A percentile compares a stretch with the other conserved stretches of the same genome.
Evolutionary conservation across 2,888 invertebrate species (phyloP).

Genomic region (Drosophila macrospina): DNA sequence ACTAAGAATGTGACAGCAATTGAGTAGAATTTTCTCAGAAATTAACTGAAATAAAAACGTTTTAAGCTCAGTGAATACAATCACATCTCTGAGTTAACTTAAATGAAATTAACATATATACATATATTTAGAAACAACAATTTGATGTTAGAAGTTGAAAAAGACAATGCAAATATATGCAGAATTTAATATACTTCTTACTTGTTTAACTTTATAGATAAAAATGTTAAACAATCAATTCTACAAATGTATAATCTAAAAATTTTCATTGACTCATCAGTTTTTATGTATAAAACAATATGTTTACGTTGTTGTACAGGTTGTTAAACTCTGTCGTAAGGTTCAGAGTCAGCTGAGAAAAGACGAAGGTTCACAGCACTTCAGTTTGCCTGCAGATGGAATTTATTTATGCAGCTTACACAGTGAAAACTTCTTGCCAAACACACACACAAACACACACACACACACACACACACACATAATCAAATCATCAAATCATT

Average conservation of each 20-base stretch:
- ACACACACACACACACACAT: conserved; percentile 12
- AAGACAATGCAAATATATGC: too few species aligned
- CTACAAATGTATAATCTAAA: background rate
- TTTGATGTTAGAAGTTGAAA: too few species aligned
- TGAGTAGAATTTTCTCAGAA: background rate
- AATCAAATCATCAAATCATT: conserved; percentile 62
- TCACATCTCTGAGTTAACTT: background rate
- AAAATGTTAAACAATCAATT: background rate
- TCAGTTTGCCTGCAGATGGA: conserved; percentile 21
- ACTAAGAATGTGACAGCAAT: too few species aligned
- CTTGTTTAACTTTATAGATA: too few species aligned
- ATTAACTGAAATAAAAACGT: background rate
- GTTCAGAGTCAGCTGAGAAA: background rate
- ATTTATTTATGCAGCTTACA: conserved; percentile 66
- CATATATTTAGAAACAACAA: too few species aligned
- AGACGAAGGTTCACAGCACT: conserved; percentile 12
- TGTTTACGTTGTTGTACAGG: conserved; percentile 11
- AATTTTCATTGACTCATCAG: background rate
- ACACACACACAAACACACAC: conserved; percentile 21
- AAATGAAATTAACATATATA: too few species aligned
- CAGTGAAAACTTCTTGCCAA: conserved; percentile 50
- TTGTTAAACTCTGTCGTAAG: conserved; percentile 47
- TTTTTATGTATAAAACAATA: background rate
- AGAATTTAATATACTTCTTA: too few species aligned
- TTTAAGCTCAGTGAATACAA: background rate